These are phyloP conservation scores for Mesoligia furuncula DNA, from an alignment of 2,888 invertebrate species.

Conservation along the genomic window DNA sequence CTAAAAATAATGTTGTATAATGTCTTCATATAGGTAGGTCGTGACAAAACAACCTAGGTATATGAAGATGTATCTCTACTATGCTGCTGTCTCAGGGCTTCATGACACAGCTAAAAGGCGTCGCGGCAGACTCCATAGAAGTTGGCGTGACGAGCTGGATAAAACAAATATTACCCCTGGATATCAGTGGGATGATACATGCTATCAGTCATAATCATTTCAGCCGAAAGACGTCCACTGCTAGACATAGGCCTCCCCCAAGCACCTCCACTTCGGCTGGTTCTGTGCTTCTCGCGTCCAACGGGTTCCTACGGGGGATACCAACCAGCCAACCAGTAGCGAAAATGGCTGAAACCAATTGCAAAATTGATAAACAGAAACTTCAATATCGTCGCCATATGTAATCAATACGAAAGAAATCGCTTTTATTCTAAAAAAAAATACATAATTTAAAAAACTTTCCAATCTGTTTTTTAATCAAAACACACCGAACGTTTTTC, in stretches of 20 bases:
- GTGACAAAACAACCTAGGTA: no score
- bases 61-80: no score
- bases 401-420: background rate
- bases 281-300: no score
- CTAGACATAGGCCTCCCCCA: no score
- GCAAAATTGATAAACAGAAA: background rate
- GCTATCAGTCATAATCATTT: background rate
- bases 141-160: background rate
- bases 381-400: background rate
- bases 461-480: conserved; percentile 31
- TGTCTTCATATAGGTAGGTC: no score
- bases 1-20: no score
- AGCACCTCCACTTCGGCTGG: no score
- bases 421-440: background rate
- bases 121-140: background rate
- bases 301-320: no score
- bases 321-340: no score
- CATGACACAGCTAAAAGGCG: no score
- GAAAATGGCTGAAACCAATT: background rate
- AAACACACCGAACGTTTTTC: background rate
- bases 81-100: no score
- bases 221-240: no score
- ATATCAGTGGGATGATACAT: background rate
- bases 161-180: background rate
- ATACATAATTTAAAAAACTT: background rate